Percentiles rank a stretch among this genome's conserved stretches.
These are phyloP conservation scores for Myanophis thanlyinensis DNA, from an alignment of 2,113 vertebrate genomes.

Conservation along the genomic window DNA sequence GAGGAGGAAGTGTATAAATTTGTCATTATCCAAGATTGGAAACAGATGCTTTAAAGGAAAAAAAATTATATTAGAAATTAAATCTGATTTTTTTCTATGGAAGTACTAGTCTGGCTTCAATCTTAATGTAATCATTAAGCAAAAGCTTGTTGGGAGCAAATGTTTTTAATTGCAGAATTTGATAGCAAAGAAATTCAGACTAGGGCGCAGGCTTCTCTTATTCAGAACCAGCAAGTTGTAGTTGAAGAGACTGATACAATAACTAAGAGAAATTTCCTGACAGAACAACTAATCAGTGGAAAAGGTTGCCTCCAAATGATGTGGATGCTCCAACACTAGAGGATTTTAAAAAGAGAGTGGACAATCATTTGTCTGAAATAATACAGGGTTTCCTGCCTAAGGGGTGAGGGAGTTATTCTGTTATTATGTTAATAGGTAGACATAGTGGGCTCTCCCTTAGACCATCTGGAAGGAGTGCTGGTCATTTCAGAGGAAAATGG, in stretches of 20 bases:
- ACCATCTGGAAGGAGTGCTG: background rate
- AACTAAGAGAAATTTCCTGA: background rate
- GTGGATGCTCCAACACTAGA: background rate
- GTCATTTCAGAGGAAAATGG: background rate
- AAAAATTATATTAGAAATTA: slow-evolving; percentile 23
- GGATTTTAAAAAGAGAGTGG: background rate
- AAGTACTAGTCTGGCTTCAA: slow-evolving; percentile 19
- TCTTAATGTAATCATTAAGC: background rate
- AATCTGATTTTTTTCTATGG: slow-evolving; percentile 30
- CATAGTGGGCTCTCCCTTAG: background rate
- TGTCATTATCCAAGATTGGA: slow-evolving; percentile 51
- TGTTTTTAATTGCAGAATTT: slow-evolving; percentile 4
- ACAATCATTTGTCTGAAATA: background rate
- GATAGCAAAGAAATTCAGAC: background rate
- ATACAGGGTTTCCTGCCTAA: background rate
- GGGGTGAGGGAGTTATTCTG: background rate
- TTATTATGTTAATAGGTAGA: background rate
- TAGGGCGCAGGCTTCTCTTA: background rate
- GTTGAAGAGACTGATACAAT: background rate
- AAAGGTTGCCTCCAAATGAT: background rate
- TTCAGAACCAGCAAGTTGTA: background rate
- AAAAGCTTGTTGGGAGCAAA: background rate
- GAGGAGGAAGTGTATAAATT: slow-evolving; percentile 23
- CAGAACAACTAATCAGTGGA: background rate
- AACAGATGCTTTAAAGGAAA: slow-evolving; percentile 38